These are phyloP conservation scores for Nymphalis c-album DNA, from an alignment of 2,888 invertebrate genomes.

Conservation along the genomic window DNA sequence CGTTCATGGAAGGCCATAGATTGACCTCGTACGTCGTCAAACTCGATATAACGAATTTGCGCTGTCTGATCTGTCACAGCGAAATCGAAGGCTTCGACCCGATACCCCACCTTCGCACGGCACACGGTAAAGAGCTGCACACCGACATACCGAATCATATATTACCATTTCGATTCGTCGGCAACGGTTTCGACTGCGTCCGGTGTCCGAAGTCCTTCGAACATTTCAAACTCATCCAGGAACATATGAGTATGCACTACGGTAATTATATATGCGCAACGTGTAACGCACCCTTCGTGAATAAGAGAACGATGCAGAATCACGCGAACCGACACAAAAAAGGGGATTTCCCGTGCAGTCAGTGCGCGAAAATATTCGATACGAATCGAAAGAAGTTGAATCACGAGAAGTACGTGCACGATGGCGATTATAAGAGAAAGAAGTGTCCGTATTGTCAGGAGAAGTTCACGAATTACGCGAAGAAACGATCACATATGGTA, in stretches of 20 bases:
- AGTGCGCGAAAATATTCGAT: conserved; percentile 61
- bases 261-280: conserved; percentile 50
- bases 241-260: conserved; percentile 56
- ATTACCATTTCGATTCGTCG: conserved; percentile 53
- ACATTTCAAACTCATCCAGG: conserved; percentile 42
- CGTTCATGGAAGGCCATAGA: conserved; percentile 51
- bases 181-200: conserved; percentile 42
- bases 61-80: conserved; percentile 39
- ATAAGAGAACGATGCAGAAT: conserved; percentile 39
- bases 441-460: conserved; percentile 54
- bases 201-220: conserved; percentile 41
- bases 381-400: conserved; percentile 60
- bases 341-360: conserved; percentile 52
- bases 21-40: conserved; percentile 53
- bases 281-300: conserved; percentile 50
- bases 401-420: conserved; percentile 64
- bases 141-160: conserved; percentile 49
- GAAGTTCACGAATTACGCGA: conserved; percentile 49
- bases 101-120: conserved; percentile 35
- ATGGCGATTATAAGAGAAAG: conserved; percentile 47
- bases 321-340: conserved; percentile 47
- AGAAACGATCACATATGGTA: conserved; percentile 47
- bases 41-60: conserved; percentile 52
- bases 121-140: conserved; percentile 43
- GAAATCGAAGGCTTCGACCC: conserved; percentile 34